Conservation (phyloP, 2,113 vertebrate species). For the Perca flavescens region DNA sequence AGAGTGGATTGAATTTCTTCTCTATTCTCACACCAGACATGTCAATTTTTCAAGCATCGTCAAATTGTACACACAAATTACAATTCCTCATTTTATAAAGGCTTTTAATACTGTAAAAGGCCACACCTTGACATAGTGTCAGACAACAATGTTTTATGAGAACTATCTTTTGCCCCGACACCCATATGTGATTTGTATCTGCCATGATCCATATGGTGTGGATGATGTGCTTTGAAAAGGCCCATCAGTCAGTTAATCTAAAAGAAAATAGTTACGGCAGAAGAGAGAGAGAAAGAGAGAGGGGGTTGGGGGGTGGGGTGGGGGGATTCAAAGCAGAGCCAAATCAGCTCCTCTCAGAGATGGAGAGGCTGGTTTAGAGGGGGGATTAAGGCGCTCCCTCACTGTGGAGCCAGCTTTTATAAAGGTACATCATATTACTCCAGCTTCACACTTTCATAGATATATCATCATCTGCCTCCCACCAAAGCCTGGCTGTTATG, state of each 20-base stretch:
- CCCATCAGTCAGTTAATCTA: constrained; percentile 81
- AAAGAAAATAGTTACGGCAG: constrained; percentile 78
- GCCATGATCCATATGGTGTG: constrained; percentile 76
- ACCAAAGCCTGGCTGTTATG: constrained; percentile 75
- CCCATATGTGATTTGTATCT: constrained; percentile 77
- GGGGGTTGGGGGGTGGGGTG: not conserved
- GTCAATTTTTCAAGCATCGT: constrained; percentile 30
- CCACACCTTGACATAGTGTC: constrained; percentile 63
- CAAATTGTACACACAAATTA: constrained; percentile 61
- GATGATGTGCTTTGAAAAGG: constrained; percentile 77
- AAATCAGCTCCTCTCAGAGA: constrained; percentile 77
- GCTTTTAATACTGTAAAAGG: constrained; percentile 44
- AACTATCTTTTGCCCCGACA: constrained; percentile 67
- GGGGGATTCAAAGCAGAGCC: constrained; percentile 72
- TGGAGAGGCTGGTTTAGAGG: constrained; percentile 79
- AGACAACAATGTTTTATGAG: constrained; percentile 73
- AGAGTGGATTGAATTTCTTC: constrained; percentile 62
- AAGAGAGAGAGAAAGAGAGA: constrained; percentile 24
- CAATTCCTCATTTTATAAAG: constrained; percentile 54
- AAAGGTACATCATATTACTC: constrained; percentile 80
- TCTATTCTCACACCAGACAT: constrained; percentile 48
- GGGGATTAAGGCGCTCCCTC: constrained; percentile 76
- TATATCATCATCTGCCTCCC: constrained; percentile 80
- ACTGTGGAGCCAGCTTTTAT: constrained; percentile 78
- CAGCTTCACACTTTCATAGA: constrained; percentile 79